These are phyloP conservation scores for Dendrophyllia cribrosa DNA, from an alignment of 64 coral and sea anemone genomes.

Conservation along the genomic window DNA sequence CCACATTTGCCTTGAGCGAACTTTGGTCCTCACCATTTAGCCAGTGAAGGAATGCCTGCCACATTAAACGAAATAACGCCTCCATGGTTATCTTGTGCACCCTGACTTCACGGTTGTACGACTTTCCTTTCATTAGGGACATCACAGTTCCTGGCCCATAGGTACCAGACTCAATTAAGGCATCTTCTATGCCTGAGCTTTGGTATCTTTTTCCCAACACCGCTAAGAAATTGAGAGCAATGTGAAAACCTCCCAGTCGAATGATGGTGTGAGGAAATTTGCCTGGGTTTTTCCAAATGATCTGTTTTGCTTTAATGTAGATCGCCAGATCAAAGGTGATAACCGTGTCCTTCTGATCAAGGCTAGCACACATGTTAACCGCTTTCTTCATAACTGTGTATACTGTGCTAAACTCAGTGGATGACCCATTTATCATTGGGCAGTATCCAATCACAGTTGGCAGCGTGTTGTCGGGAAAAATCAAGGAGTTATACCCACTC, in stretches of 20 bases:
- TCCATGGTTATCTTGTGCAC: slow-evolving; percentile 60
- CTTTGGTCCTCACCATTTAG: not conserved
- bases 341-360: not conserved
- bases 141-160: slow-evolving; percentile 6
- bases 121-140: slow-evolving; percentile 41
- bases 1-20: not conserved
- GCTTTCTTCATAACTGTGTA: slow-evolving; percentile 57
- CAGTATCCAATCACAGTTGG: slow-evolving; percentile 49
- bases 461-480: slow-evolving; percentile 2
- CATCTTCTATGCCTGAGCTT: slow-evolving; percentile 41
- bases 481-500: slow-evolving; percentile 35
- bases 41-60: slow-evolving; percentile 46
- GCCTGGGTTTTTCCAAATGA: slow-evolving; percentile 1
- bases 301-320: slow-evolving; percentile 53
- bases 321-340: slow-evolving; percentile 51
- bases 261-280: slow-evolving; percentile 35
- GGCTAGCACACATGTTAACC: not conserved
- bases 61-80: slow-evolving; percentile 44
- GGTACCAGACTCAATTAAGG: slow-evolving; percentile 46
- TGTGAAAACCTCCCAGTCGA: slow-evolving; percentile 52
- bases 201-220: slow-evolving; percentile 44
- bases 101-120: slow-evolving; percentile 36
- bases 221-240: slow-evolving; percentile 38
- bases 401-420: slow-evolving; percentile 45
- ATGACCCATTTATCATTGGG: slow-evolving; percentile 43